Evolutionary conservation across 1,140 invertebrate genomes (phyloP).

Genomic region (Frieseomelitta varia): DNA sequence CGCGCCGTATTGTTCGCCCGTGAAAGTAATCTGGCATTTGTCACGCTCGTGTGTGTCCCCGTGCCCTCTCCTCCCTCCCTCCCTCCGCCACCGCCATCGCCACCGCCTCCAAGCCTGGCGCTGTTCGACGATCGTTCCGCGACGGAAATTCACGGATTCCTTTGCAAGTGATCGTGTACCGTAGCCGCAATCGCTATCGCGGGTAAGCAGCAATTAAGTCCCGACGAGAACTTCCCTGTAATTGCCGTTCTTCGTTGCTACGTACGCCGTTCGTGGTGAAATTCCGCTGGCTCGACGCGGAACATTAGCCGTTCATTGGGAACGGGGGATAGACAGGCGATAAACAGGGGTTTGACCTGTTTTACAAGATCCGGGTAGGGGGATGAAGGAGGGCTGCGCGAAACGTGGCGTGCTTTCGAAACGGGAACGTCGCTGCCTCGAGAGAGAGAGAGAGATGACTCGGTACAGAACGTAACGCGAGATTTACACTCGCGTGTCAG

Average conservation of each 20-base stretch:
- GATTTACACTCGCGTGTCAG: no score
- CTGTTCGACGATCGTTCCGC: constrained; percentile 15
- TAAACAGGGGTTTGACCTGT: neutral
- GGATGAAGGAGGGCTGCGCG: neutral
- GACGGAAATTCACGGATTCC: neutral
- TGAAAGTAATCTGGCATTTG: constrained; percentile 64
- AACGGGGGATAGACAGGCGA: neutral
- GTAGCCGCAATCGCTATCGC: constrained; percentile 14
- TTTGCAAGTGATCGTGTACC: constrained; percentile 15
- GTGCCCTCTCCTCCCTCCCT: no score
- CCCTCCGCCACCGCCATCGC: no score
- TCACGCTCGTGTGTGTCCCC: constrained; percentile 50
- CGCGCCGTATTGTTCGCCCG: constrained; percentile 56
- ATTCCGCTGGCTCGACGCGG: neutral
- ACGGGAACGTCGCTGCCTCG: neutral
- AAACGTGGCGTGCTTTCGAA: no score
- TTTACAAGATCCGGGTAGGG: neutral
- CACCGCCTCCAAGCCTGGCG: no score
- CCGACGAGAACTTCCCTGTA: neutral
- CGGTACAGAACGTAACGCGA: no score
- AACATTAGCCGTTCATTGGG: neutral
- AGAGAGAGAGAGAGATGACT: no score
- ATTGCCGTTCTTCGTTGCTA: neutral
- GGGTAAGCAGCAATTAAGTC: constrained; percentile 18
- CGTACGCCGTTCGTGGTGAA: no score